Base-by-base conservation (phyloP, 1,140 invertebrate genomes). In the Drosophila tsacasi region DNA sequence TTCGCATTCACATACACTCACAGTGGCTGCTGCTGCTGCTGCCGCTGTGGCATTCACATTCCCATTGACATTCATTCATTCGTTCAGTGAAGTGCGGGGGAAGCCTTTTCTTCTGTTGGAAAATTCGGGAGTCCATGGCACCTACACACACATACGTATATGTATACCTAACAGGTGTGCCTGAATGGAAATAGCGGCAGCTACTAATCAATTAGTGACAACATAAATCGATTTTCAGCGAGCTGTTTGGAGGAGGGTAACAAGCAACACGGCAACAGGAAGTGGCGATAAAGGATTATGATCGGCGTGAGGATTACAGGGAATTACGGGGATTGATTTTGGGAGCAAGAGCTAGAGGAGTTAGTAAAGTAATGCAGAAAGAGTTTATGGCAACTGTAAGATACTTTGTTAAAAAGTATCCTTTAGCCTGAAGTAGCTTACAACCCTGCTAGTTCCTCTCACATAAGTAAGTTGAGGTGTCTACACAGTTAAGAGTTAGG, bases 101-200 rank as follows among this genome's bases (percentile, higher is more conserved):
- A 72, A 81, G 79, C 71, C 79, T 76, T 86, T 79, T 81, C 57
- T 57, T 39, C 23, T 58, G 0, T 44, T 17, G 37, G 10, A n/a
- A 17, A 55, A 27, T 76, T 76, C 15, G 60, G 52, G 60, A 66
- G 75, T 62, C 42, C 23, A 17, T 17, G 46, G 46, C 15, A 49
- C 46, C 46, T 37, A 30, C 25, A n/a, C n/a, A n/a, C n/a, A n/a
- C n/a, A n/a, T 27, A 27, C 25, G 27, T 30, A 1, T 30, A 8
- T 30, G 8, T 8, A 30, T 30, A 21, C 35, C 74, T 65, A 69
- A 83, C 83, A 87, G 83, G 83, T 87, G 83, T 80, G 83, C 65
- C 67, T 37, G 32, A 54, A 85, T 30, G 35, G 58, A 15, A 8
- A 32, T 32, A 19, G 30, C 50, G 37, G 52, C 35, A 27, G 27